Percentiles rank a stretch among this genome's conserved stretches.
Conservation (phyloP, 2,888 invertebrate species). For the Oscheius sp. region DNA sequence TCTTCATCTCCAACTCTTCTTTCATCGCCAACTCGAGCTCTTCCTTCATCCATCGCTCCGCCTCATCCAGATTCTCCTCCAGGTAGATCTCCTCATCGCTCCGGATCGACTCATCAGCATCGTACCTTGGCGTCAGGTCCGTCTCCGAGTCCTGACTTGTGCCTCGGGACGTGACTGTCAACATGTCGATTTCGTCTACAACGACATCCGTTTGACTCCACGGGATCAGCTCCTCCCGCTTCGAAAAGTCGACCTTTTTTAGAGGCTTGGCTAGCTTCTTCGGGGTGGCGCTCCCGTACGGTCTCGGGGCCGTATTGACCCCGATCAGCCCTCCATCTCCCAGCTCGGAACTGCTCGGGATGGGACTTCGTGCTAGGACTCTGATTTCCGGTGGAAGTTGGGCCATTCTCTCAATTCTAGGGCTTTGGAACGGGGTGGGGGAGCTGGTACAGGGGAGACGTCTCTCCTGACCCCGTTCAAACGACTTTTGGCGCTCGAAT, state of each 20-base stretch:
- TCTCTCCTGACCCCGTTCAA: background rate
- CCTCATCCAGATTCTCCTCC: conserved; percentile 31
- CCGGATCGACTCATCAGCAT: conserved; percentile 49
- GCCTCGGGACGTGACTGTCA: conserved; percentile 50
- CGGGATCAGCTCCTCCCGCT: conserved; percentile 40
- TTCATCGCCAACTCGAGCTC: conserved; percentile 41
- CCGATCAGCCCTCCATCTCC: conserved; percentile 29
- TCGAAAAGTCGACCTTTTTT: conserved; percentile 51
- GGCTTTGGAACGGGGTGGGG: conserved; percentile 21
- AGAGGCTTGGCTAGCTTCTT: conserved; percentile 37
- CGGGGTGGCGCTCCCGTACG: conserved; percentile 16
- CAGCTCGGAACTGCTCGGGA: background rate
- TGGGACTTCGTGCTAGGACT: conserved; percentile 3
- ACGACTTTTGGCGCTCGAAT: conserved; percentile 30
- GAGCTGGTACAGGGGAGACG: conserved; percentile 24
- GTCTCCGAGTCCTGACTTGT: conserved; percentile 11
- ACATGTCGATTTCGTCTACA: conserved; percentile 57
- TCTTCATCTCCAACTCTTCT: conserved; percentile 39
- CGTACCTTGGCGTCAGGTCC: conserved; percentile 32
- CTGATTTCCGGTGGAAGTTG: conserved; percentile 25
- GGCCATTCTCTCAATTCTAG: conserved; percentile 7
- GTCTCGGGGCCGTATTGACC: conserved; percentile 41
- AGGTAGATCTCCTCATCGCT: conserved; percentile 40
- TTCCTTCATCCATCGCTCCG: conserved; percentile 44
- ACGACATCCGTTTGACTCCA: conserved; percentile 52